phyloP scores from a whole-genome alignment of 2,797 vertebrate species.

The Erethizon dorsatum region DNA sequence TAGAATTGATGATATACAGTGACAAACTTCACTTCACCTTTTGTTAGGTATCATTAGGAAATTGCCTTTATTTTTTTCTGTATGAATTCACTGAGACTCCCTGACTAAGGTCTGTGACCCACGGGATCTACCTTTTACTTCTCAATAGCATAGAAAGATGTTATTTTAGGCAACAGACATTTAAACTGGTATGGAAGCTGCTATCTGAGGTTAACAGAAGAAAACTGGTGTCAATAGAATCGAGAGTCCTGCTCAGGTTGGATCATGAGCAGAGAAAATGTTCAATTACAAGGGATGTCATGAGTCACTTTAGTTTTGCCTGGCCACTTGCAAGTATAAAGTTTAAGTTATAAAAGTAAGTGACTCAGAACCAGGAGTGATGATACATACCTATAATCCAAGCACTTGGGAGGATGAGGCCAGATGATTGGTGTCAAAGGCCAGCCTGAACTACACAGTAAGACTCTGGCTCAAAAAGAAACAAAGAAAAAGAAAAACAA shows the following conservation, averaged over 20 bases:
- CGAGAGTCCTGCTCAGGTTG: background rate
- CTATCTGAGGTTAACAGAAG: conserved; percentile 13
- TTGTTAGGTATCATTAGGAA: background rate
- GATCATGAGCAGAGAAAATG: background rate
- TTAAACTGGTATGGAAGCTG: background rate
- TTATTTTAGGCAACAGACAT: conserved; percentile 6
- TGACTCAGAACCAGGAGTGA: background rate
- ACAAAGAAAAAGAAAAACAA: background rate
- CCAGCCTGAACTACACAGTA: background rate
- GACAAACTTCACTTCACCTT: background rate
- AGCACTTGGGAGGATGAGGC: background rate
- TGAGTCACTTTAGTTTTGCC: background rate
- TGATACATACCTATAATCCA: background rate
- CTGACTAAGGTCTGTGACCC: background rate
- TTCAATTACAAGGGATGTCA: background rate
- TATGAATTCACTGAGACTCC: background rate
- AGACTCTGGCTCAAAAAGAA: background rate
- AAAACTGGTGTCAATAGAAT: conserved; percentile 5
- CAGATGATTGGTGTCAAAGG: background rate
- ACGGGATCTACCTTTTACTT: background rate
- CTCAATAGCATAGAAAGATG: background rate
- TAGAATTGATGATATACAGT: background rate
- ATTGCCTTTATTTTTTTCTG: background rate
- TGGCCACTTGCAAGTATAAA: conserved; percentile 36
- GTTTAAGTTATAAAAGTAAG: background rate